phyloP scores from a whole-genome alignment of 2,888 invertebrate genomes.

The Gymnoscelis rufifasciata region DNA sequence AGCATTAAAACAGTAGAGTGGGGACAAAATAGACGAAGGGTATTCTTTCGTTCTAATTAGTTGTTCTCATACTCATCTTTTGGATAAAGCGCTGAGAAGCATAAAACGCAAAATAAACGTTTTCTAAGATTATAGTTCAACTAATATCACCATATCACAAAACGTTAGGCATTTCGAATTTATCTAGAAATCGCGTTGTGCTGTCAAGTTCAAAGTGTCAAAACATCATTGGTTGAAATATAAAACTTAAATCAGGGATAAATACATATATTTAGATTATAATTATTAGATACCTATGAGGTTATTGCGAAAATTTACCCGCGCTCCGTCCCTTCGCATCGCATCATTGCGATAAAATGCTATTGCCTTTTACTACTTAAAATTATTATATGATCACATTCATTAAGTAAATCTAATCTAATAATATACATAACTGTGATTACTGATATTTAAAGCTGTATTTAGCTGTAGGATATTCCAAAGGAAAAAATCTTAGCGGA shows the following conservation, averaged over 20 bases:
- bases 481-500: not conserved
- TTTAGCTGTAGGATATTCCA: not conserved
- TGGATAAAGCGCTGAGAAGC: too few species aligned
- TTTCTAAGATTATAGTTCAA: too few species aligned
- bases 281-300: slow-evolving; percentile 28
- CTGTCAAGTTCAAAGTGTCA: too few species aligned
- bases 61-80: too few species aligned
- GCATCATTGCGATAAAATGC: slow-evolving; percentile 37
- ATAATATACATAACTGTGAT: slow-evolving; percentile 26
- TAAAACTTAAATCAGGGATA: slow-evolving; percentile 10
- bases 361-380: slow-evolving; percentile 32
- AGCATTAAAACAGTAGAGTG: too few species aligned
- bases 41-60: too few species aligned
- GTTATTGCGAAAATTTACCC: slow-evolving; percentile 49
- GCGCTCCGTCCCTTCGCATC: slow-evolving; percentile 32
- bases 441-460: slow-evolving; percentile 4
- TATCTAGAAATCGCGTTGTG: too few species aligned
- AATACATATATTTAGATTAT: slow-evolving; percentile 20
- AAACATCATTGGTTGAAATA: slow-evolving; percentile 16
- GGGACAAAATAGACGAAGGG: too few species aligned
- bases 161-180: too few species aligned
- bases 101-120: too few species aligned
- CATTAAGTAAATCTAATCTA: slow-evolving; percentile 42
- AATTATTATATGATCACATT: slow-evolving; percentile 54
- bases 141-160: too few species aligned